Evolutionary conservation across 2,797 vertebrate species (phyloP), one percentile per base, ranked within the genome.

Genomic region (Sebastes vulpes): DNA sequence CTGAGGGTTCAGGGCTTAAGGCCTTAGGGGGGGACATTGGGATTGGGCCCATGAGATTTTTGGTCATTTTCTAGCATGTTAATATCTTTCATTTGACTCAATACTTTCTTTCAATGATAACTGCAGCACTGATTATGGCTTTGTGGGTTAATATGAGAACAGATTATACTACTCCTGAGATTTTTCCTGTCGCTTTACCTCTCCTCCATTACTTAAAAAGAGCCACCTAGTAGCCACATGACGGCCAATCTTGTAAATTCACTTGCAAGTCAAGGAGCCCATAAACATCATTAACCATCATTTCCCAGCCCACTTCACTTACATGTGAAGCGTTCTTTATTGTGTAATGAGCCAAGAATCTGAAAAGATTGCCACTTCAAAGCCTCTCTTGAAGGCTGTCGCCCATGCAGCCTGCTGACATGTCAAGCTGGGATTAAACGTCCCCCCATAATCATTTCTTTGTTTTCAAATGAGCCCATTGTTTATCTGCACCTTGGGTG

Each of bases 331-430:
- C 88, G 86, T 88, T 91, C 92, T 94, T 95, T 91, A 94, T 94
- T 94, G 95, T 94, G 95, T 93, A 96, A 95, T 95, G 94, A 95
- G 93, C 92, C 94, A 93, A 91, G 89, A 90, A 91, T 94, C 90
- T 92, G 89, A 94, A 93, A 94, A 94, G 92, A 94, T 92, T 93
- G 94, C 92, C 95, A 94, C 96, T 95, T 96, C 94, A 96, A 95
- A 96, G 92, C 75, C 83, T 67, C 85, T 90, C 91, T 79, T 88
- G 91, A 94, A 95, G 90, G 91, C 87, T 82, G 90, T 94, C 89
- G 81, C 85, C 92, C 85, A 90, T 88, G 90, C 91, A 88, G 90
- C 86, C 90, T 81, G 87, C 94, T 92, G 95, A 95, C 91, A 92
- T 92, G 94, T 95, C 95, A 93, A 93, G 84, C 91, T 92, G 93